Conservation (phyloP, 2,888 invertebrate species). For the Drosophila nigricruria region DNA sequence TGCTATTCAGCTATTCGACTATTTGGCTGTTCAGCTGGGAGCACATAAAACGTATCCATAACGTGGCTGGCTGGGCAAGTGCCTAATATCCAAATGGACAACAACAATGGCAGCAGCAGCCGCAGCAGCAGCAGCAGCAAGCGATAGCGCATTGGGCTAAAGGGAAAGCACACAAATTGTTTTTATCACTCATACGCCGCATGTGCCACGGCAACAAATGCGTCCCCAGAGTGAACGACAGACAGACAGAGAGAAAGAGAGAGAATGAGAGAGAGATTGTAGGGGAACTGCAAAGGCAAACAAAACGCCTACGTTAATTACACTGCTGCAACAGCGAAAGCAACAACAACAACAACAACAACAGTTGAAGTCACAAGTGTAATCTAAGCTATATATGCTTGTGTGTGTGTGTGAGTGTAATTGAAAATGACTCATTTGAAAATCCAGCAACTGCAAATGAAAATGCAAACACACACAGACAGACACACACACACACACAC, state of each 20-base stretch:
- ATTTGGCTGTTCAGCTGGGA: constrained; percentile 31
- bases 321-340: constrained; percentile 23
- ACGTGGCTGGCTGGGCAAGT: constrained; percentile 14
- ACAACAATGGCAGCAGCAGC: constrained; percentile 1
- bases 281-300: constrained; percentile 25
- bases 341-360: constrained; percentile 40
- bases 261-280: not conserved
- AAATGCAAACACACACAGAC: constrained; percentile 25
- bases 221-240: constrained; percentile 50
- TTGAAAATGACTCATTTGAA: constrained; percentile 68
- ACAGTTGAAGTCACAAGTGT: constrained; percentile 50
- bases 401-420: constrained; percentile 23
- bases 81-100: constrained; percentile 32
- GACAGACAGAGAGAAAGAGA: not conserved
- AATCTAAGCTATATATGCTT: constrained; percentile 39
- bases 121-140: constrained; percentile 1
- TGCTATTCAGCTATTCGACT: constrained; percentile 17
- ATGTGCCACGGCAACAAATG: constrained; percentile 57
- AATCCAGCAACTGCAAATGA: constrained; percentile 39
- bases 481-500: constrained; percentile 4
- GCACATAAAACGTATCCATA: constrained; percentile 21
- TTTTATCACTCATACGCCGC: constrained; percentile 71
- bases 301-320: constrained; percentile 61
- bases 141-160: constrained; percentile 6
- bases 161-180: constrained; percentile 54